These are phyloP conservation scores for Phrynocephalus forsythii DNA, from an alignment of 2,797 vertebrate genomes.

Conservation along the genomic window DNA sequence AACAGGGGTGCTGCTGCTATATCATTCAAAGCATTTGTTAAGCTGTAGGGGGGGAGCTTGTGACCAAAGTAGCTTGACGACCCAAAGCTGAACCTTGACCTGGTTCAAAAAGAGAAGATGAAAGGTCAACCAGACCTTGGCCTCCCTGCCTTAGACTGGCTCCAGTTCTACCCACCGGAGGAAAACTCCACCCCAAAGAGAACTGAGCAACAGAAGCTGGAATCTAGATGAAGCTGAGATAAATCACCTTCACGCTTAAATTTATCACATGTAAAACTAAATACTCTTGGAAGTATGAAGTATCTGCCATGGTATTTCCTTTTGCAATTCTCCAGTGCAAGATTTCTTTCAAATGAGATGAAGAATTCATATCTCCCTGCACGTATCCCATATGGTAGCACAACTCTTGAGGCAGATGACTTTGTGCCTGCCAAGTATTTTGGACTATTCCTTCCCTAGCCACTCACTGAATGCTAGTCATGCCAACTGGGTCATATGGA, in stretches of 20 bases:
- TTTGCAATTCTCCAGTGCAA: neutral
- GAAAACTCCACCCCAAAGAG: neutral
- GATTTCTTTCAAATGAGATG: neutral
- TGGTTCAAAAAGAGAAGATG: neutral
- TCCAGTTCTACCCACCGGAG: neutral
- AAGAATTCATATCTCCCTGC: neutral
- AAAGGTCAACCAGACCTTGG: neutral
- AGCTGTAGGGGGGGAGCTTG: neutral
- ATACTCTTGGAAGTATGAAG: neutral
- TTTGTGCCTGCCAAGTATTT: neutral
- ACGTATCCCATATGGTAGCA: neutral
- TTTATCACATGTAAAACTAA: neutral
- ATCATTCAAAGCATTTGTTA: constrained; percentile 6
- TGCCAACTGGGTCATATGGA: neutral
- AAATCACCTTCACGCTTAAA: neutral
- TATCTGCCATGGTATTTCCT: neutral
- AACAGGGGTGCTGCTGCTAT: neutral
- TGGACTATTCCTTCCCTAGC: neutral
- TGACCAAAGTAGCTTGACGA: constrained; percentile 10
- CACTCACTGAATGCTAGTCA: neutral
- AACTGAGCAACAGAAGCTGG: neutral
- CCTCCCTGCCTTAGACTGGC: neutral
- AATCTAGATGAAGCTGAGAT: neutral
- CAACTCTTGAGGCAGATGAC: neutral
- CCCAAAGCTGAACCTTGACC: neutral